Conservation (phyloP, 1,140 invertebrate genomes). For the Anastrepha ludens region DNA sequence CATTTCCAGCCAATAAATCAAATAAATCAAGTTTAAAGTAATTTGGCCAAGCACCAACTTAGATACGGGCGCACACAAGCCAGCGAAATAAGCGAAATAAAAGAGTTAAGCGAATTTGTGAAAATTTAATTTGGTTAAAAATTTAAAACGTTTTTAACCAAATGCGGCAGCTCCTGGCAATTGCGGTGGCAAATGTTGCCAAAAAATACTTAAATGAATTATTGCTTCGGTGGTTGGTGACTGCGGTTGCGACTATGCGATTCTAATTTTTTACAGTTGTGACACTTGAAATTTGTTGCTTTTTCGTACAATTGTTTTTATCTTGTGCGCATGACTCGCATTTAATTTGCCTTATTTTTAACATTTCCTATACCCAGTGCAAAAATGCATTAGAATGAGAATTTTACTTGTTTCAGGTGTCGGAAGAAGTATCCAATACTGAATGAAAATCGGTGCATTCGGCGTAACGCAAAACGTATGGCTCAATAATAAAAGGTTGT, state of each 20-base stretch:
- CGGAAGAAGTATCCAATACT: too few relatives aligned
- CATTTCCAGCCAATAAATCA: conserved; percentile 50
- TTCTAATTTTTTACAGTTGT: not conserved
- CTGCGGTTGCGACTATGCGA: not conserved
- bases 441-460: too few relatives aligned
- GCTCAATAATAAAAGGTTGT: too few relatives aligned
- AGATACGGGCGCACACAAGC: not conserved
- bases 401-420: too few relatives aligned
- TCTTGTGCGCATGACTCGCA: too few relatives aligned
- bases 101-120: not conserved
- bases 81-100: not conserved
- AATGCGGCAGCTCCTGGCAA: not conserved
- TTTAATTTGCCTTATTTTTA: too few relatives aligned
- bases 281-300: not conserved
- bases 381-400: too few relatives aligned
- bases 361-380: too few relatives aligned
- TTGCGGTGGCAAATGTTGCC: conserved; percentile 29
- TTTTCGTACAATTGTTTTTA: too few relatives aligned
- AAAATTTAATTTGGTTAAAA: conserved; percentile 41
- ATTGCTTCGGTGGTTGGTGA: not conserved
- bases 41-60: conserved; percentile 29
- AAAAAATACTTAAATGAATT: conserved; percentile 40
- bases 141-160: conserved; percentile 45
- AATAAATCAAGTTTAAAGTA: conserved; percentile 41
- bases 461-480: too few relatives aligned